Evolutionary conservation across 2,888 invertebrate genomes (phyloP).

Genomic region (Kuschelorhynchus macadamiae): DNA sequence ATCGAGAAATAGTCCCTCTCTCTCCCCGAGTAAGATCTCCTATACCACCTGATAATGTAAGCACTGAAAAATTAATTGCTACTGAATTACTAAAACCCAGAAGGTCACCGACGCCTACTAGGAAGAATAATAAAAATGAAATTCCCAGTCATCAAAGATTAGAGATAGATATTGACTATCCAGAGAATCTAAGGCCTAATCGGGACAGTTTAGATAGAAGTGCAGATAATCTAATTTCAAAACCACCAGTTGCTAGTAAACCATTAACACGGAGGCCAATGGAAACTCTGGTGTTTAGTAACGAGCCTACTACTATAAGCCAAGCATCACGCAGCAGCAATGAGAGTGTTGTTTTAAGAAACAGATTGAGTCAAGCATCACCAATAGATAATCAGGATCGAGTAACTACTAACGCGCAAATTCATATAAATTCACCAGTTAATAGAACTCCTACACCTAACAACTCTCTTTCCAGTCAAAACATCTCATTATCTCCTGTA

Average conservation of each 20-base stretch:
- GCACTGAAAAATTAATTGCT: conserved; percentile 66
- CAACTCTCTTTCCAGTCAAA: conserved; percentile 48
- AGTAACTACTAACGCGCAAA: conserved; percentile 59
- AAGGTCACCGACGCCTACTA: conserved; percentile 55
- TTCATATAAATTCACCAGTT: conserved; percentile 58
- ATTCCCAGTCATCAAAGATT: conserved; percentile 60
- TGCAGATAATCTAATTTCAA: conserved; percentile 38
- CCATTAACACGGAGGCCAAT: conserved; percentile 39
- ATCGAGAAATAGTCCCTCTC: conserved; percentile 64
- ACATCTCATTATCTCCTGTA: conserved; percentile 49
- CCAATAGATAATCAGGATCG: conserved; percentile 48
- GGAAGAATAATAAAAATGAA: conserved; percentile 37
- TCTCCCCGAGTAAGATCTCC: conserved; percentile 67
- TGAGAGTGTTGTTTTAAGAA: conserved; percentile 26
- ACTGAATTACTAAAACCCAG: conserved; percentile 64
- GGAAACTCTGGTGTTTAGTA: conserved; percentile 2
- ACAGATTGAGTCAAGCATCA: conserved; percentile 52
- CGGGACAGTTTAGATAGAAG: conserved; percentile 34
- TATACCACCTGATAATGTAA: conserved; percentile 63
- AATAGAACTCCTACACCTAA: conserved; percentile 55
- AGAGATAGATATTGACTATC: conserved; percentile 61
- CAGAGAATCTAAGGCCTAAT: conserved; percentile 52
- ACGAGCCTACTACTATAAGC: conserved; percentile 29
- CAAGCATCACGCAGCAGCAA: conserved; percentile 42
- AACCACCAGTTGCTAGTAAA: conserved; percentile 50